A percentile compares a stretch with the other conserved stretches of the same genome.
phyloP scores from a whole-genome alignment of 2,113 vertebrate genomes.

The Calidris pugnax region DNA sequence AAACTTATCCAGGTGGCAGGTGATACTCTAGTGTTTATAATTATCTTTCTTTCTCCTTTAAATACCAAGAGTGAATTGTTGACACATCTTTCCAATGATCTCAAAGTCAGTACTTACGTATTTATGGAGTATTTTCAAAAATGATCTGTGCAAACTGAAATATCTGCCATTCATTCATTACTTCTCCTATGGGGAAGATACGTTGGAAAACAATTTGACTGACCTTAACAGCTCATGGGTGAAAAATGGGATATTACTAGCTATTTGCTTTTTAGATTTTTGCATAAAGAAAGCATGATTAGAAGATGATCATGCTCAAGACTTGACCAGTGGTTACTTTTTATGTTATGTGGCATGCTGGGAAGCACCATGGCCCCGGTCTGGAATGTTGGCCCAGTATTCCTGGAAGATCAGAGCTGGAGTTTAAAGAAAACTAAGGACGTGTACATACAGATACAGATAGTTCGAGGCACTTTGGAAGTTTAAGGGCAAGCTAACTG shows the following conservation, averaged over 20 bases:
- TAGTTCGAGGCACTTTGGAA: constrained; percentile 29
- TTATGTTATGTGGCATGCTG: background rate
- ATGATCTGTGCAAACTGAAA: background rate
- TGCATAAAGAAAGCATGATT: background rate
- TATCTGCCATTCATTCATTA: background rate
- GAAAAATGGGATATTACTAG: background rate
- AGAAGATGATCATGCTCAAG: background rate
- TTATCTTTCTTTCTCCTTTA: background rate
- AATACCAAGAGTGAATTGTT: background rate
- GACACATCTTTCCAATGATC: background rate
- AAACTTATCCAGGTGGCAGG: background rate
- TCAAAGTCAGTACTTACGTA: background rate
- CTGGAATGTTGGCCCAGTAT: constrained; percentile 47
- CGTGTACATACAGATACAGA: constrained; percentile 7
- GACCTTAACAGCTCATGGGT: background rate
- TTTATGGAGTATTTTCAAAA: background rate
- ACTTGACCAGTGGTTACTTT: background rate
- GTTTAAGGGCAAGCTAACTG: constrained; percentile 4
- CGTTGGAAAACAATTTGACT: background rate
- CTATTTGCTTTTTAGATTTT: background rate
- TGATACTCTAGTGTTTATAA: background rate
- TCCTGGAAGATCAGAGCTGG: constrained; percentile 45
- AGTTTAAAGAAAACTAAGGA: constrained; percentile 36
- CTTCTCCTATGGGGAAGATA: background rate
- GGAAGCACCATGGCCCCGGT: background rate